These are phyloP conservation scores for Anoplopoma fimbria DNA, from an alignment of 2,113 vertebrate species.

Conservation along the genomic window DNA sequence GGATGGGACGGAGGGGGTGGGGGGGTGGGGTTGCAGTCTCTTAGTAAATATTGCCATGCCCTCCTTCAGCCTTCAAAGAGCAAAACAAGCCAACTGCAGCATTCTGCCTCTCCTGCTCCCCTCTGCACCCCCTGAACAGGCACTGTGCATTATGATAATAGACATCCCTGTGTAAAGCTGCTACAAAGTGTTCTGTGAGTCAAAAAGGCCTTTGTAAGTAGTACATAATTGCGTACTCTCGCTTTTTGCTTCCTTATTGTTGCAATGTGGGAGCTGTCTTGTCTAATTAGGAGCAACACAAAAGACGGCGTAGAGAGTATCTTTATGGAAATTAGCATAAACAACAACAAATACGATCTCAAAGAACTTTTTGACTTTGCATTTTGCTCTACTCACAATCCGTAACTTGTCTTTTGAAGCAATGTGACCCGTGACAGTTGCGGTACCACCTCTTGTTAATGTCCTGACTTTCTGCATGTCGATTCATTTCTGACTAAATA, in stretches of 20 bases:
- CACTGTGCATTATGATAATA: conserved; percentile 62
- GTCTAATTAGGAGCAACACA: conserved; percentile 57
- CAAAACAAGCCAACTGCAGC: conserved; percentile 73
- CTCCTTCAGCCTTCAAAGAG: conserved; percentile 76
- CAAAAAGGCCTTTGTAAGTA: conserved; percentile 49
- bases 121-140: conserved; percentile 49
- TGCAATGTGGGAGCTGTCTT: conserved; percentile 36
- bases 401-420: background rate
- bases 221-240: conserved; percentile 25
- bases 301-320: conserved; percentile 1
- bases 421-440: background rate
- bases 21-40: conserved; percentile 43
- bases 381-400: background rate
- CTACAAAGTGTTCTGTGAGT: conserved; percentile 49
- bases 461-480: background rate
- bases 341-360: conserved; percentile 1
- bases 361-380: background rate
- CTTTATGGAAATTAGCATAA: conserved; percentile 24
- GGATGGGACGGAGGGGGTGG: conserved; percentile 60
- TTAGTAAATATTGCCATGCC: conserved; percentile 81
- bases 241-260: conserved; percentile 43
- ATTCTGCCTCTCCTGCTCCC: conserved; percentile 48
- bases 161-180: conserved; percentile 49
- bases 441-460: background rate
- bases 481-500: background rate